phyloP scores from a whole-genome alignment of 35 echinoderm and acorn worm species.

The Hemicentrotus pulcherrimus region DNA sequence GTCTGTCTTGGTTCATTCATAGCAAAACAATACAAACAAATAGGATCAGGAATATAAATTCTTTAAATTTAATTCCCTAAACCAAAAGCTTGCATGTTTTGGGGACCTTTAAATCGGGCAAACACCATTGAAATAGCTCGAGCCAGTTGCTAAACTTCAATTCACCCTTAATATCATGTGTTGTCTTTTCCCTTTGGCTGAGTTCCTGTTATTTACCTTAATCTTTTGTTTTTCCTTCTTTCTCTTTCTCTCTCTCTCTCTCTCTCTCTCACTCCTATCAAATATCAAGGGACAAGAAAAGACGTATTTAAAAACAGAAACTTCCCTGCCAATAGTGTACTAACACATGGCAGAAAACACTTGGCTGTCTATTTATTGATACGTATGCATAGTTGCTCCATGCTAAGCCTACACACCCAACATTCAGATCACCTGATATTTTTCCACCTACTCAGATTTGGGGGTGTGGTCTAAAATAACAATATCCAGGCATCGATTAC shows the following conservation, averaged over 20 bases:
- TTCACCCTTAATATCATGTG: no score
- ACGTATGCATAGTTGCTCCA: neutral
- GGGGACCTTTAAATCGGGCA: no score
- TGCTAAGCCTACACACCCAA: neutral
- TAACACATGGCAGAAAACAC: neutral
- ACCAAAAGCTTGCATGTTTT: no score
- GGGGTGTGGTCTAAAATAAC: neutral
- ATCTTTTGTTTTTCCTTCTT: neutral
- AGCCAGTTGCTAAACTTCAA: no score
- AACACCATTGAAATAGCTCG: no score
- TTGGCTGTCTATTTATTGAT: neutral
- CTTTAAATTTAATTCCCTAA: no score
- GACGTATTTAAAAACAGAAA: neutral
- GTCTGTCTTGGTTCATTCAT: no score
- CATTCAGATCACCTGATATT: neutral
- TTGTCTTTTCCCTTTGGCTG: neutral
- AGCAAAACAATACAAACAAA: no score
- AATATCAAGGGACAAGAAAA: neutral
- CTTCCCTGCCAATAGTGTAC: neutral
- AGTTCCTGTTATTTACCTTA: neutral
- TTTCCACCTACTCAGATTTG: neutral
- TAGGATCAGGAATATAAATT: no score
- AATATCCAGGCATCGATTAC: neutral
- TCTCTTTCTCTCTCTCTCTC: neutral
- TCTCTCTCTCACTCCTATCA: neutral